Conservation (phyloP, 2,888 invertebrate species). For the Hylaea fasciaria region DNA sequence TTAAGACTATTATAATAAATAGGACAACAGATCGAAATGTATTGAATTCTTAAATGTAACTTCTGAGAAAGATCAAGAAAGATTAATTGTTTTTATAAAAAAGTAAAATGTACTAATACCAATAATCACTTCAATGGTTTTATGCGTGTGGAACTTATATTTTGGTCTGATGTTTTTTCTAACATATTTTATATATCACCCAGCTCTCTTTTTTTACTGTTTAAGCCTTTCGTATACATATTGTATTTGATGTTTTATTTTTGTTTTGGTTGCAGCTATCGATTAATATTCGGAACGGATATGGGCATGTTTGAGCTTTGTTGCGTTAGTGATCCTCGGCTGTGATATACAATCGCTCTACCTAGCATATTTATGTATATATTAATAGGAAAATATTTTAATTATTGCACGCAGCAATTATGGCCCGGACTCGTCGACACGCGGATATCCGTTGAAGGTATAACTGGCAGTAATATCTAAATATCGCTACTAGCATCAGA, state of each 20-base stretch:
- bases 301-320: conserved; percentile 82
- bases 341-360: conserved; percentile 79
- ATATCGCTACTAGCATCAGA: conserved; percentile 32
- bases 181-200: too few relatives aligned
- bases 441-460: conserved; percentile 86
- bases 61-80: too few relatives aligned
- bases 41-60: background rate
- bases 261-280: conserved; percentile 82
- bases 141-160: too few relatives aligned
- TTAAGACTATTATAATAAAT: background rate
- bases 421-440: conserved; percentile 86
- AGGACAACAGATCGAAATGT: background rate
- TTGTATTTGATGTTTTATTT: conserved; percentile 50
- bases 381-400: conserved; percentile 71
- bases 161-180: too few relatives aligned
- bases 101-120: too few relatives aligned
- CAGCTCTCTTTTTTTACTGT: too few relatives aligned
- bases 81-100: too few relatives aligned
- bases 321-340: conserved; percentile 75
- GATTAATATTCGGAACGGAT: conserved; percentile 82
- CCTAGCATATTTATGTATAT: conserved; percentile 56
- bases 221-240: conserved; percentile 30
- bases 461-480: conserved; percentile 86
- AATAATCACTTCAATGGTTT: too few relatives aligned
- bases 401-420: conserved; percentile 83